These are phyloP conservation scores for Folsomia manolachei DNA, from an alignment of 2,888 invertebrate species.

Conservation along the genomic window DNA sequence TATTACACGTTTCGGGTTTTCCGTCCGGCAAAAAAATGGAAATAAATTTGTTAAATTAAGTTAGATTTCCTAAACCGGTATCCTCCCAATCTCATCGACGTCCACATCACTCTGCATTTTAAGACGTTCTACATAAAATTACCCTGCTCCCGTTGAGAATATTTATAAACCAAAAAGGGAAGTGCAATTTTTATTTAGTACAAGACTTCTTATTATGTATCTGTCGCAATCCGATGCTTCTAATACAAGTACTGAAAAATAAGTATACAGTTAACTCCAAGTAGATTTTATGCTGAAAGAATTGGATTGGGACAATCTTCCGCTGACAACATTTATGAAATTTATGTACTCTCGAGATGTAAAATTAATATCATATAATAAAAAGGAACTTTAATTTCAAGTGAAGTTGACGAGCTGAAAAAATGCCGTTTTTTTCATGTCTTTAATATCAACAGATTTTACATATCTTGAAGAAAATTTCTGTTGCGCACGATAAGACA, in stretches of 20 bases:
- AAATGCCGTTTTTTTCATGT: too few species aligned
- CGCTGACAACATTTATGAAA: neutral
- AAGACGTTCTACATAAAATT: too few species aligned
- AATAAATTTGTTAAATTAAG: neutral
- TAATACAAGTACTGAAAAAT: neutral
- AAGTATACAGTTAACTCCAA: neutral
- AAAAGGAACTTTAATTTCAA: neutral
- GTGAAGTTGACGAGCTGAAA: too few species aligned
- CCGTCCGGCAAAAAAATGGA: neutral
- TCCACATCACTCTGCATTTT: neutral
- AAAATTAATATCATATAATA: neutral
- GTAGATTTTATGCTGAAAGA: neutral
- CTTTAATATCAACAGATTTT: too few species aligned
- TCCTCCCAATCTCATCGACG: neutral
- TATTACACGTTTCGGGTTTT: neutral
- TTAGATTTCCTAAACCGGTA: neutral
- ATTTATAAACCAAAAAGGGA: too few species aligned
- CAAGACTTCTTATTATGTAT: neutral
- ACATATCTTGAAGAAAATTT: too few species aligned
- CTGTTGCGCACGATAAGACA: too few species aligned
- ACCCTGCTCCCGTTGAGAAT: neutral
- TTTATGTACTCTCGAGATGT: constrained; percentile 3
- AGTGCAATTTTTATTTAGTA: neutral
- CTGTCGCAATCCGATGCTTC: neutral
- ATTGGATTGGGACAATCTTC: neutral